These are phyloP conservation scores for Pelodytes ibericus DNA, from an alignment of 2,797 vertebrate species.

Conservation along the genomic window DNA sequence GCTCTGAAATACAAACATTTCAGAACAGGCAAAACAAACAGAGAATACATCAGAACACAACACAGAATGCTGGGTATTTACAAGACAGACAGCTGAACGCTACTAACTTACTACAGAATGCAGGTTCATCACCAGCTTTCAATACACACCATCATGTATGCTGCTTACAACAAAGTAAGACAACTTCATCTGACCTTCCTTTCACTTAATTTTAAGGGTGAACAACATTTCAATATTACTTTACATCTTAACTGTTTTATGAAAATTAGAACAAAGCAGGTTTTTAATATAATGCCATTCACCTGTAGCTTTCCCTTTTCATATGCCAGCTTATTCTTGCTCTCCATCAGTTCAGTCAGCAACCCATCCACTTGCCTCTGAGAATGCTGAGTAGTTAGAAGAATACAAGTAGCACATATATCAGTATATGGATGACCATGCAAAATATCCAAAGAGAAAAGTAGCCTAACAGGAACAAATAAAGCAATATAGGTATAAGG, in stretches of 20 bases:
- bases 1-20: slow-evolving; percentile 47
- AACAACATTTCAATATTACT: too few relatives aligned
- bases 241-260: too few relatives aligned
- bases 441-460: too few relatives aligned
- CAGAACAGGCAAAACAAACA: slow-evolving; percentile 13
- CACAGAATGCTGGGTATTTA: neutral
- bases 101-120: too few relatives aligned
- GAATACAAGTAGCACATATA: neutral
- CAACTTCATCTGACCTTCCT: neutral
- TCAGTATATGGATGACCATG: too few relatives aligned
- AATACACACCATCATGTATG: neutral
- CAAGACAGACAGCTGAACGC: too few relatives aligned
- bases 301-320: slow-evolving; percentile 72
- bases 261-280: neutral
- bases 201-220: too few relatives aligned
- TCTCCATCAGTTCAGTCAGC: slow-evolving; percentile 67
- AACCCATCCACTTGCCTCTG: slow-evolving; percentile 66
- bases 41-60: neutral
- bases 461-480: too few relatives aligned
- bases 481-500: too few relatives aligned
- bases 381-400: slow-evolving; percentile 57
- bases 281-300: neutral
- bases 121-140: too few relatives aligned
- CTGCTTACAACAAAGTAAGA: neutral
- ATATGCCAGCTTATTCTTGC: slow-evolving; percentile 71